These are phyloP conservation scores for Tricholauxania praeusta DNA, from an alignment of 2,888 invertebrate species.

Conservation along the genomic window DNA sequence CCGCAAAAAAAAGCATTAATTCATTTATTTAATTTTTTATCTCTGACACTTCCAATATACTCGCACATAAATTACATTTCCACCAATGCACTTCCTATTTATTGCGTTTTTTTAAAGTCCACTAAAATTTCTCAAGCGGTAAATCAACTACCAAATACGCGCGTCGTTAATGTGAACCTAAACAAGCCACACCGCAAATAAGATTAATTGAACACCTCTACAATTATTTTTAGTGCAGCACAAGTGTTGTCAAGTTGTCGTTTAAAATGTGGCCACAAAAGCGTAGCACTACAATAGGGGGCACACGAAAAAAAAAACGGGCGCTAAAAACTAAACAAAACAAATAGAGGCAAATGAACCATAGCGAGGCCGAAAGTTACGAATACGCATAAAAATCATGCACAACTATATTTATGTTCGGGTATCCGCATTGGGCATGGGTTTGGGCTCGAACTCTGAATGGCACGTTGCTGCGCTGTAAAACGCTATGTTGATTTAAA, in stretches of 20 bases:
- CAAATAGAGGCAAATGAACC: slow-evolving; percentile 29
- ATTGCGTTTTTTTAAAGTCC: too few relatives aligned
- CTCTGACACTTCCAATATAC: too few relatives aligned
- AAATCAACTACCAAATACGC: too few relatives aligned
- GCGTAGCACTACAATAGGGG: background rate
- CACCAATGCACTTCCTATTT: too few relatives aligned
- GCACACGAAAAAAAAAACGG: background rate
- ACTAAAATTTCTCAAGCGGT: too few relatives aligned
- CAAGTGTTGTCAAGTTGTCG: background rate
- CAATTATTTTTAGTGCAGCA: slow-evolving; percentile 15
- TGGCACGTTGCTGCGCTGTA: background rate
- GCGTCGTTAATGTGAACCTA: background rate
- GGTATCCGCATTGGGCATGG: background rate
- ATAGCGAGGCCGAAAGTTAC: slow-evolving; percentile 1
- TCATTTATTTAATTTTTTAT: too few relatives aligned
- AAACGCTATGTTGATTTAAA: slow-evolving; percentile 13
- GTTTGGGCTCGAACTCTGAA: background rate
- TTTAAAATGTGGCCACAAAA: slow-evolving; percentile 5
- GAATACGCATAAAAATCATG: slow-evolving; percentile 1
- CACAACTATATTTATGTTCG: background rate
- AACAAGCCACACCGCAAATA: slow-evolving; percentile 18
- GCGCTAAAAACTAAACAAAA: background rate
- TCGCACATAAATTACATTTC: too few relatives aligned
- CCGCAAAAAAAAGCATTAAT: too few relatives aligned
- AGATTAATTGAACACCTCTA: slow-evolving; percentile 30